phyloP scores from a whole-genome alignment of 2,113 vertebrate genomes.

The Ptilorrhoa leucosticta region DNA sequence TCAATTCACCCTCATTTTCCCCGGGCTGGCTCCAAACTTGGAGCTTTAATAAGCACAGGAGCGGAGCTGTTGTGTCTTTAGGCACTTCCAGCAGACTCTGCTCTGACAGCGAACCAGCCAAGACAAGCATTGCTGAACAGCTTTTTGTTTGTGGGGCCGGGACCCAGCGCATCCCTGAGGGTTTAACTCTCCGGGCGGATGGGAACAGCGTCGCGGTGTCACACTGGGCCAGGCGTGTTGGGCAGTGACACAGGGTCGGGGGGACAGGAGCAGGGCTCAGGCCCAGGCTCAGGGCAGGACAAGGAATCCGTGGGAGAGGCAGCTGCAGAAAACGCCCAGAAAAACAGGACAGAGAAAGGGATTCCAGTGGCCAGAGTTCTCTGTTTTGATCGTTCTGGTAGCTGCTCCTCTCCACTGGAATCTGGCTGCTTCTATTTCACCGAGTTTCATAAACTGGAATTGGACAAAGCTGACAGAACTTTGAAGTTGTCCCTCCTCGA shows the following conservation, averaged over 20 bases:
- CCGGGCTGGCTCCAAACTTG: neutral
- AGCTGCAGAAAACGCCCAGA: neutral
- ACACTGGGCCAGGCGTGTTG: fast-evolving
- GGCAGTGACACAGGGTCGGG: neutral
- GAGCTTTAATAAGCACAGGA: neutral
- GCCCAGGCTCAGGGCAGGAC: neutral
- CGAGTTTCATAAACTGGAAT: neutral
- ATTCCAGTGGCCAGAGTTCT: neutral
- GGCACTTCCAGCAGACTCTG: neutral
- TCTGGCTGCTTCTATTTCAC: neutral
- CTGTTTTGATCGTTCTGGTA: neutral
- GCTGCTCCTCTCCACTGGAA: neutral
- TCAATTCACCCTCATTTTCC: neutral
- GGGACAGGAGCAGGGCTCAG: fast-evolving
- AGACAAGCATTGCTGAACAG: neutral
- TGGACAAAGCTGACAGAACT: neutral
- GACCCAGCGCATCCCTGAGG: neutral
- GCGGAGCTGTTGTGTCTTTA: neutral
- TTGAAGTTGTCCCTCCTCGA: neutral
- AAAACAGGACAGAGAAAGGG: neutral
- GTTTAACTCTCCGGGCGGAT: neutral
- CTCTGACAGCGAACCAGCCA: neutral
- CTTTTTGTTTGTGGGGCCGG: neutral
- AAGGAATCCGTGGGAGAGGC: neutral
- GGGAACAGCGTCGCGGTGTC: neutral